phyloP scores from a whole-genome alignment of 92 coral and sea anemone species.

The Plumapathes pennacea region DNA sequence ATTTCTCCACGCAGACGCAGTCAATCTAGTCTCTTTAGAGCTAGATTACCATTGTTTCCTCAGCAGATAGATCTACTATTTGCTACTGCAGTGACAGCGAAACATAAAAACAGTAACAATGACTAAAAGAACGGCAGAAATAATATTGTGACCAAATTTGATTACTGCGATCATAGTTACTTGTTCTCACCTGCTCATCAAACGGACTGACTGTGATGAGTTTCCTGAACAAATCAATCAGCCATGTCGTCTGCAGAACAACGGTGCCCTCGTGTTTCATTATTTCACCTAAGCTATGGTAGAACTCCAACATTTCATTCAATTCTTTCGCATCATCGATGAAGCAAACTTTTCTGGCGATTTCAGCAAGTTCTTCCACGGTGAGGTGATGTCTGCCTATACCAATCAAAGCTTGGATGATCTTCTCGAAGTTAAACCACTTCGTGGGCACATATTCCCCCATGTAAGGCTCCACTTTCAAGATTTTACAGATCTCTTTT shows the following conservation, averaged over 20 bases:
- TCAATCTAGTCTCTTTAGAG: too few species aligned
- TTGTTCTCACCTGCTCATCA: slow-evolving; percentile 29
- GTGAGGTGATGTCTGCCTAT: slow-evolving; percentile 20
- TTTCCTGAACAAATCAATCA: slow-evolving; percentile 39
- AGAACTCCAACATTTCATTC: slow-evolving; percentile 31
- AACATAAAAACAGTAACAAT: background rate
- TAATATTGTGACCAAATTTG: background rate
- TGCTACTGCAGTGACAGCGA: background rate
- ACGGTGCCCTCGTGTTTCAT: slow-evolving; percentile 34
- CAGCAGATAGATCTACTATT: background rate
- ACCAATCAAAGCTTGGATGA: slow-evolving; percentile 11
- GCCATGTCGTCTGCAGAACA: slow-evolving; percentile 41
- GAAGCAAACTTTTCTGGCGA: slow-evolving; percentile 36
- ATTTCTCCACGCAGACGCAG: too few species aligned
- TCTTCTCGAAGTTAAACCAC: slow-evolving; percentile 53
- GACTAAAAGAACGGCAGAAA: background rate
- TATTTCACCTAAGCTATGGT: slow-evolving; percentile 36
- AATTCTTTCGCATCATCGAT: slow-evolving; percentile 25
- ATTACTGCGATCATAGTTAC: background rate
- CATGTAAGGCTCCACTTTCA: slow-evolving; percentile 74
- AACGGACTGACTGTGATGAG: slow-evolving; percentile 43
- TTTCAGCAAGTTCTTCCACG: slow-evolving; percentile 12
- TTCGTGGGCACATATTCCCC: slow-evolving; percentile 68
- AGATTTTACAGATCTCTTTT: slow-evolving; percentile 42
- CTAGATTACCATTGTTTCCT: too few species aligned